Conservation (phyloP, 2,888 invertebrate species). For the Yponomeuta malinellus region DNA sequence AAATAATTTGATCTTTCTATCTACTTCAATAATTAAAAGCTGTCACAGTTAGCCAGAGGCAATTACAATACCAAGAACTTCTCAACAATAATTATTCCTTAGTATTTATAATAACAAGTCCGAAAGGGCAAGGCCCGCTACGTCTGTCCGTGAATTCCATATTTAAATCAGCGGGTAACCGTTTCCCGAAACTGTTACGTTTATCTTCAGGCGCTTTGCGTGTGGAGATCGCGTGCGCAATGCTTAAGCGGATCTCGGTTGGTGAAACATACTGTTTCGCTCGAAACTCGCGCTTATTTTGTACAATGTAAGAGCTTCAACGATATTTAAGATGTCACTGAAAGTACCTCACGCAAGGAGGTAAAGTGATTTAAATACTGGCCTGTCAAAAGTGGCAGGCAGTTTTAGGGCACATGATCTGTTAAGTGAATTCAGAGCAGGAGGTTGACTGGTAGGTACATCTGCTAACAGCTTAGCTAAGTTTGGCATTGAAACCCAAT, state of each 20-base stretch:
- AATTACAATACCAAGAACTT: background rate
- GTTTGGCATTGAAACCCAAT: background rate
- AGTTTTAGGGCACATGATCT: background rate
- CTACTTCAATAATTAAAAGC: background rate
- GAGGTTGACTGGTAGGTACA: background rate
- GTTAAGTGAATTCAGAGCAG: slow-evolving; percentile 1
- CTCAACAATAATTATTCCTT: background rate
- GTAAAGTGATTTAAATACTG: slow-evolving; percentile 1
- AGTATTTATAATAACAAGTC: background rate
- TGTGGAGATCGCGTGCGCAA: slow-evolving; percentile 39
- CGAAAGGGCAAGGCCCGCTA: background rate
- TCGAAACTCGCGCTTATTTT: background rate
- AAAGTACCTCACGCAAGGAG: background rate
- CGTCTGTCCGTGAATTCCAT: background rate
- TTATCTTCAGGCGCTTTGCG: slow-evolving; percentile 27
- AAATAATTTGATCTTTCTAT: background rate
- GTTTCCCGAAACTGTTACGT: slow-evolving; percentile 35
- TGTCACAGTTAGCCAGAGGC: background rate
- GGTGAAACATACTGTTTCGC: slow-evolving; percentile 4
- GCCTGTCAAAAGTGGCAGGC: background rate
- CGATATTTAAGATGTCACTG: background rate
- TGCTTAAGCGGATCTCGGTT: slow-evolving; percentile 34
- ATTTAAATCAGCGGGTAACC: slow-evolving; percentile 18
- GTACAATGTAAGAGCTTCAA: background rate
- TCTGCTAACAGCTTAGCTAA: background rate